Base-by-base conservation (phyloP, 2,888 invertebrate species). In the Cantharis nigra region DNA sequence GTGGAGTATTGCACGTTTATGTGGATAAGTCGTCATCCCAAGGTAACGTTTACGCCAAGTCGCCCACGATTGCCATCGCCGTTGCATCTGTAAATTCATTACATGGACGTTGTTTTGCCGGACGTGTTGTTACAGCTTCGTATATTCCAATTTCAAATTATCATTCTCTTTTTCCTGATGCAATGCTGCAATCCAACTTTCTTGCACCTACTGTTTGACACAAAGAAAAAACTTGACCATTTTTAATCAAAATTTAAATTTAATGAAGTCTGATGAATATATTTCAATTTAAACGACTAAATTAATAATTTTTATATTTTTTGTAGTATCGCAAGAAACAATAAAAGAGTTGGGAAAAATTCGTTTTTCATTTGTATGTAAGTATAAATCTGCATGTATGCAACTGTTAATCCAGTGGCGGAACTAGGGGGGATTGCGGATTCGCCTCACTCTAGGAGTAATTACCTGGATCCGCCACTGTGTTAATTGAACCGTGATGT, bases 41-140 rank as follows among this genome's bases (percentile, higher is more conserved):
- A 81, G 99, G 99, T 70, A 98, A 98, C 87, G 98, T 99, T 5
- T 99, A 99, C 88, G 98, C 99, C 70, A 99, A 99, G 88, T 99
- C 99, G 89, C 98, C 98, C 0, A 96, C 97, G 73, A 98, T 99
- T 85, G 94, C 97, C 2, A 97, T 98, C 0, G 98, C 99, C 0
- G 97, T 97, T 11, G 96, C 98, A 7, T 97, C 98, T 0, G 99
- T 99, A 9, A 97, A 97, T 89, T 95, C 98, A 0, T 90, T 99
- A 71, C 99, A 99, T 88, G 99, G 99, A 4, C 92, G 99, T 77
- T 99, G 98, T 96, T 99, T 99, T 90, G 98, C 98, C 28, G 98
- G 98, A 3, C 93, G 98, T 82, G 96, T 99, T 65, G 99, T 99
- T 84, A 98, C 98, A 1, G 99, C 99, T 2, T 98, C 98, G 0